These are phyloP conservation scores for Dendrolimus pini DNA, from an alignment of 2,888 invertebrate genomes.

Conservation along the genomic window DNA sequence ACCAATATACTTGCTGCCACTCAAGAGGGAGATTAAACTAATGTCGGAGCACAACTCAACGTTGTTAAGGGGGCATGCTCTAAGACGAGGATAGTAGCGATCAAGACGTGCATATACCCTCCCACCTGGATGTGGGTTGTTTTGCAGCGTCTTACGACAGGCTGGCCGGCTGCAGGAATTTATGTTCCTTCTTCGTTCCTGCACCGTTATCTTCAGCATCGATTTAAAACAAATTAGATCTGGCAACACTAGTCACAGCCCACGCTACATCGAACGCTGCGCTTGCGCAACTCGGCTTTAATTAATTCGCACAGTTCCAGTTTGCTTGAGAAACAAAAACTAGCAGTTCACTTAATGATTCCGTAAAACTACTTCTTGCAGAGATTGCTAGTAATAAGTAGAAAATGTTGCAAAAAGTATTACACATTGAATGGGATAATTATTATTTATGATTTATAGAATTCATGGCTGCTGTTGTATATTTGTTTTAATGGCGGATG, in stretches of 20 bases:
- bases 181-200: too few relatives aligned
- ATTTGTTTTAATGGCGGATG: neutral
- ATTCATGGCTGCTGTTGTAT: neutral
- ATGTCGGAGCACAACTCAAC: too few relatives aligned
- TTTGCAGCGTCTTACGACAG: too few relatives aligned
- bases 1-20: too few relatives aligned
- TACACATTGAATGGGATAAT: neutral
- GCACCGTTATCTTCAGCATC: too few relatives aligned
- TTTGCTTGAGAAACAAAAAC: neutral
- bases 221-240: too few relatives aligned
- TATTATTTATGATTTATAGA: neutral
- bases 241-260: neutral
- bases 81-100: too few relatives aligned
- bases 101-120: too few relatives aligned
- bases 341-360: neutral
- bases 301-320: neutral
- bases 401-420: neutral
- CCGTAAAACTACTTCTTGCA: neutral
- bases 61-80: too few relatives aligned
- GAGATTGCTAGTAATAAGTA: neutral
- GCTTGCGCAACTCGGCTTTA: neutral
- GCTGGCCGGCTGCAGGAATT: too few relatives aligned
- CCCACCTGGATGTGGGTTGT: too few relatives aligned
- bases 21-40: too few relatives aligned
- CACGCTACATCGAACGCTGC: neutral